A percentile compares a stretch with the other conserved stretches of the same genome.
Evolutionary conservation across 2,797 vertebrate species (phyloP).

Genomic region (Sarcophilus harrisii): DNA sequence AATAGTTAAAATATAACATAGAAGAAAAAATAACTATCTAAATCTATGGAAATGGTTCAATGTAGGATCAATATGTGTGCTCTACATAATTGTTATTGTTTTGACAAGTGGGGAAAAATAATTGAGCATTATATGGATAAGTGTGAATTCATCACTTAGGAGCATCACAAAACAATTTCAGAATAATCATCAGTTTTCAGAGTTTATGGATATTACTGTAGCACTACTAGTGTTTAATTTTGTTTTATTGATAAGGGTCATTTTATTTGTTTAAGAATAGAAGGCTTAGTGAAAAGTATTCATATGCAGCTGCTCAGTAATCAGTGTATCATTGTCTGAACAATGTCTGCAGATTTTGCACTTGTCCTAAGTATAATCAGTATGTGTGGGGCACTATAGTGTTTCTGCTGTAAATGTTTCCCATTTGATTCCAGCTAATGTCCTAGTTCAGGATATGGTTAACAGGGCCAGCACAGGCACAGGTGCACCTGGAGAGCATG

Average conservation of each 20-base stretch:
- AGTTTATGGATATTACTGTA: conserved; percentile 14
- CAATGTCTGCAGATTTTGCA: conserved; percentile 59
- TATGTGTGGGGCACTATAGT: conserved; percentile 19
- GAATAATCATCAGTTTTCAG: conserved; percentile 11
- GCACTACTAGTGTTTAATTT: conserved; percentile 53
- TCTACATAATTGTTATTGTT: not conserved
- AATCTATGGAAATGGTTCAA: not conserved
- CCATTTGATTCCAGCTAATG: conserved; percentile 29
- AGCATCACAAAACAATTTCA: not conserved
- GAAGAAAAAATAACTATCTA: conserved; percentile 31
- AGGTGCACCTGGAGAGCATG: conserved; percentile 9
- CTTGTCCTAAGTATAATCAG: conserved; percentile 54
- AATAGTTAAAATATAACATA: not conserved
- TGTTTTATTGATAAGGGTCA: conserved; percentile 1
- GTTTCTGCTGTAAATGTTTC: conserved; percentile 68
- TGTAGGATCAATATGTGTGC: not conserved
- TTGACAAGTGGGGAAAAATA: conserved; percentile 3
- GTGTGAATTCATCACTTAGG: conserved; percentile 27
- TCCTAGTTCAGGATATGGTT: conserved; percentile 15
- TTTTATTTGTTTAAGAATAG: conserved; percentile 65
- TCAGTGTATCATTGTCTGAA: conserved; percentile 73
- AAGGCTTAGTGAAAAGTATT: conserved; percentile 39
- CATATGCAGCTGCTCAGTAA: conserved; percentile 70
- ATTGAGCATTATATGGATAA: not conserved
- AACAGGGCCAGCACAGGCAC: not conserved